Conservation (phyloP, 2,888 invertebrate species). For the Microctonus hyperodae region DNA sequence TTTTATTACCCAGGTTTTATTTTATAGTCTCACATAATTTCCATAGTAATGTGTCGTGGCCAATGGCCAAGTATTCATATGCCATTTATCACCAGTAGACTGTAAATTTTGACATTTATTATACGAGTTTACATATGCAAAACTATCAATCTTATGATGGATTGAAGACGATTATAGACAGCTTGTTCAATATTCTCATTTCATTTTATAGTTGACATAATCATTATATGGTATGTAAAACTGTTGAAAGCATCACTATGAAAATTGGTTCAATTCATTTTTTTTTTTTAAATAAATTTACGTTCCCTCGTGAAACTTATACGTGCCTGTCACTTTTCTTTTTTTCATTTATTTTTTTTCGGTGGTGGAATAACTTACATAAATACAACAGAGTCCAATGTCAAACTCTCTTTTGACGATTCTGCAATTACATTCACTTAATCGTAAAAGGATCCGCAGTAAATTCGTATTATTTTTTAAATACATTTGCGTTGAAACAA, state of each 20-base stretch:
- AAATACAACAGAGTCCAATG: not conserved
- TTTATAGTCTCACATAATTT: not conserved
- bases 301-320: not conserved
- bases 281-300: not conserved
- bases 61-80: not conserved
- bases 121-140: not conserved
- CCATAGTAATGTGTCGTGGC: not conserved
- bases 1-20: not conserved
- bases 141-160: not conserved
- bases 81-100: not conserved
- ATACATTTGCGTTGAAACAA: not conserved
- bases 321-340: not conserved
- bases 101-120: constrained; percentile 1
- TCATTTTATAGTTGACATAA: not conserved
- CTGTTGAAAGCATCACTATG: not conserved
- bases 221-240: not conserved
- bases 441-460: not conserved
- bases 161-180: not conserved
- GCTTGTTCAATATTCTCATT: not conserved
- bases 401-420: not conserved
- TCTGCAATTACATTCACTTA: not conserved
- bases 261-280: not conserved
- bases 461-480: not conserved
- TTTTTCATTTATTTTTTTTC: too few relatives aligned
- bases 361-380: not conserved